A percentile compares a stretch with the other conserved stretches of the same genome.
These are phyloP conservation scores for Solenopsis fugax DNA, from an alignment of 1,140 invertebrate genomes.

Conservation along the genomic window DNA sequence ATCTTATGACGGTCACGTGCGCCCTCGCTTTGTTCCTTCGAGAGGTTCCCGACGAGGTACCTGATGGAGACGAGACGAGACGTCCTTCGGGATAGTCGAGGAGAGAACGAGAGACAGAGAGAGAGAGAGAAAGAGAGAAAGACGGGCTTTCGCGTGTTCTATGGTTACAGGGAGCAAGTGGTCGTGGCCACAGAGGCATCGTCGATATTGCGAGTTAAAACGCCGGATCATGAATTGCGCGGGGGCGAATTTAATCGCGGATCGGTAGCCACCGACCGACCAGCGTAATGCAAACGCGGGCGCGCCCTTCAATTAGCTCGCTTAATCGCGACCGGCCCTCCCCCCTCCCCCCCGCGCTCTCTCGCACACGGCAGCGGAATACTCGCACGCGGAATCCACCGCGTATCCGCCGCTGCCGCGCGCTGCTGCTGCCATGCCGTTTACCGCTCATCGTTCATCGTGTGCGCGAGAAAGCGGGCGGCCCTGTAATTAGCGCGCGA, in stretches of 20 bases:
- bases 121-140: not conserved
- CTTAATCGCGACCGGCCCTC: conserved; percentile 29
- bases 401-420: not conserved
- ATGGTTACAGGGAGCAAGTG: not conserved
- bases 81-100: not conserved
- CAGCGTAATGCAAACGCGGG: conserved; percentile 6
- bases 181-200: not conserved
- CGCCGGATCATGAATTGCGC: conserved; percentile 20
- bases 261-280: not conserved
- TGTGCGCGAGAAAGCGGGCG: conserved; percentile 28
- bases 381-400: conserved; percentile 20
- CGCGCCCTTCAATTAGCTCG: conserved; percentile 33
- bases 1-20: conserved; percentile 48
- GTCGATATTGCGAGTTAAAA: conserved; percentile 53
- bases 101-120: not conserved
- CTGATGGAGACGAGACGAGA: not conserved
- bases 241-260: conserved; percentile 39
- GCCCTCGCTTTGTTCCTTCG: conserved; percentile 46
- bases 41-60: not conserved
- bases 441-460: not conserved
- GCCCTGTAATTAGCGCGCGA: conserved; percentile 26
- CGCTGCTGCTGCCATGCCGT: too few relatives aligned
- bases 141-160: not conserved
- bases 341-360: too few relatives aligned
- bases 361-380: not conserved